phyloP scores from a whole-genome alignment of 2,888 invertebrate species.

The Ellobium chinense region DNA sequence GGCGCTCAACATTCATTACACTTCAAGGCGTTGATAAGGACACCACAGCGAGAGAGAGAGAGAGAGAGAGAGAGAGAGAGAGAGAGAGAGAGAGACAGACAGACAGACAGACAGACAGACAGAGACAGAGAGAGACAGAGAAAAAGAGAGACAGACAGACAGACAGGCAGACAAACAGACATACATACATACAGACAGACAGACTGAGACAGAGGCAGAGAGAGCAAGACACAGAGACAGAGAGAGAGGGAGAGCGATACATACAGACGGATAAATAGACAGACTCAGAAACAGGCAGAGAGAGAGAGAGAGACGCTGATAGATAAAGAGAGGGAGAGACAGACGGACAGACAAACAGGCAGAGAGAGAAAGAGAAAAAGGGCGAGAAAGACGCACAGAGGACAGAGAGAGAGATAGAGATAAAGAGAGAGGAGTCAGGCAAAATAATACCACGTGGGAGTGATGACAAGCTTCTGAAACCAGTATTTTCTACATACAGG shows the following conservation, averaged over 20 bases:
- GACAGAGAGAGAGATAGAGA: not conserved
- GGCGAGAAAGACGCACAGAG: not conserved
- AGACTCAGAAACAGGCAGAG: not conserved
- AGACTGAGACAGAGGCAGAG: not conserved
- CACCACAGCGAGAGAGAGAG: not conserved
- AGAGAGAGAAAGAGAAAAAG: not conserved
- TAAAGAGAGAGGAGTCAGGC: conserved; percentile 2
- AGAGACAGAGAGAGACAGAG: not conserved
- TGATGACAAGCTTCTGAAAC: not conserved
- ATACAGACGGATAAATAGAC: too few species aligned
- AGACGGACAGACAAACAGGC: not conserved
- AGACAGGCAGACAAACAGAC: not conserved
- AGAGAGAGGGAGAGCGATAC: not conserved
- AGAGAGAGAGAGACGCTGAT: not conserved
- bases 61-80: not conserved
- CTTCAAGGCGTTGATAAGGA: not conserved
- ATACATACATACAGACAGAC: not conserved
- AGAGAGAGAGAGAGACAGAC: not conserved
- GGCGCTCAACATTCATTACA: too few species aligned
- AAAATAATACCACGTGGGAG: conserved; percentile 6
- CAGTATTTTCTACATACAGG: too few species aligned
- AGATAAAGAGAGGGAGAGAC: not conserved
- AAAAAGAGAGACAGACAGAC: not conserved
- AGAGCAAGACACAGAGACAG: not conserved
- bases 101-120: not conserved